phyloP scores from a whole-genome alignment of 2,888 invertebrate species.

The Drosophila rellima region DNA sequence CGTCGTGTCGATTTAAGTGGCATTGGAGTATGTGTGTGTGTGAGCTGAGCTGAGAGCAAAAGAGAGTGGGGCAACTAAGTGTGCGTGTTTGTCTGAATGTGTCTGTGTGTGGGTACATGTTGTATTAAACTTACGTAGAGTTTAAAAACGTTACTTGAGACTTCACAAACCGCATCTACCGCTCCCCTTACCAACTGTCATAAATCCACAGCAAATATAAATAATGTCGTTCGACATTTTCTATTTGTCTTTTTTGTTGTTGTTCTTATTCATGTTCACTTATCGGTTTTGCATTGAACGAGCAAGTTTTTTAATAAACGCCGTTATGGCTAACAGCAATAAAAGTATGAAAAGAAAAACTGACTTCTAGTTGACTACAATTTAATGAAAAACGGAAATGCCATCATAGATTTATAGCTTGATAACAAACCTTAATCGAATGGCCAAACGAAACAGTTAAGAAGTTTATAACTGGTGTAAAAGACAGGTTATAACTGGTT shows the following conservation, averaged over 20 bases:
- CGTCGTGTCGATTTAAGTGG: constrained; percentile 47
- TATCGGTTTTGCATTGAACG: constrained; percentile 46
- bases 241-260: constrained; percentile 19
- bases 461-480: background rate
- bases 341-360: constrained; percentile 16
- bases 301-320: constrained; percentile 72
- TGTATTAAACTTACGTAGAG: constrained; percentile 43
- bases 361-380: constrained; percentile 61
- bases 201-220: constrained; percentile 71
- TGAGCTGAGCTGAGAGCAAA: constrained; percentile 12
- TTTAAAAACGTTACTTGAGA: constrained; percentile 48
- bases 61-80: constrained; percentile 21
- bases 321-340: constrained; percentile 34
- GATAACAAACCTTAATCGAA: constrained; percentile 49
- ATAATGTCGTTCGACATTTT: constrained; percentile 56
- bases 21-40: constrained; percentile 22
- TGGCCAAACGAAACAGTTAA: constrained; percentile 18
- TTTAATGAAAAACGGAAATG: constrained; percentile 79
- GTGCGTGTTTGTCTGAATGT: constrained; percentile 16
- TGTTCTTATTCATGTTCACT: constrained; percentile 14
- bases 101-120: constrained; percentile 27
- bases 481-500: background rate
- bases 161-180: background rate
- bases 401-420: constrained; percentile 72
- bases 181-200: constrained; percentile 19